A percentile compares a stretch with the other conserved stretches of the same genome.
Evolutionary conservation across 2,888 invertebrate genomes (phyloP).

Genomic region (Sarcophaga variegata): DNA sequence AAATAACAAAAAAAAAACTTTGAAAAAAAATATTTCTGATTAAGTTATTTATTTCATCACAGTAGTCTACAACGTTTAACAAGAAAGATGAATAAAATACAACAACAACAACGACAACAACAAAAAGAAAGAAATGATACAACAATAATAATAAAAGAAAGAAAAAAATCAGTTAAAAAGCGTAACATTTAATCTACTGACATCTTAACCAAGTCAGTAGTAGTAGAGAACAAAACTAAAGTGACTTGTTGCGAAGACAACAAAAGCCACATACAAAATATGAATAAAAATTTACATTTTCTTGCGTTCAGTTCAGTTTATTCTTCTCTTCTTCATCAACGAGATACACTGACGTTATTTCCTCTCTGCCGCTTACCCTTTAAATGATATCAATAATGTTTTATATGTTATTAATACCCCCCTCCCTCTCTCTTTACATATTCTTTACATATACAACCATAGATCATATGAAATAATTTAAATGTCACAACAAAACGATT

Average conservation of each 20-base stretch:
- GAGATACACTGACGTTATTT: neutral
- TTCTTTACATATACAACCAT: neutral
- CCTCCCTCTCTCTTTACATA: neutral
- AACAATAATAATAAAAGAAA: neutral
- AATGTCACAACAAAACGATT: slow-evolving; percentile 66
- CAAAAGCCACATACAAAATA: slow-evolving; percentile 14
- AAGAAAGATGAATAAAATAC: slow-evolving; percentile 14
- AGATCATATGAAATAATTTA: slow-evolving; percentile 40
- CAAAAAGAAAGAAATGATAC: neutral
- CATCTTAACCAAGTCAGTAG: slow-evolving; percentile 46
- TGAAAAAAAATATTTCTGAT: slow-evolving; percentile 22
- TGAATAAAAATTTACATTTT: slow-evolving; percentile 57
- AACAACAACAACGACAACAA: neutral
- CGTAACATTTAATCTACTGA: slow-evolving; percentile 50
- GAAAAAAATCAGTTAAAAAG: slow-evolving; percentile 18
- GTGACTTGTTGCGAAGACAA: slow-evolving; percentile 10
- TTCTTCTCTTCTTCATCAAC: neutral
- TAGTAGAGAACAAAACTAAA: slow-evolving; percentile 7
- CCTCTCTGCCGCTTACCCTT: neutral
- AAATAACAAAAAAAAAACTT: neutral
- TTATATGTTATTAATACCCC: neutral
- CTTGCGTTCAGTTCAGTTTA: neutral
- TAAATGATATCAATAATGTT: neutral
- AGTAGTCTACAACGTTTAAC: slow-evolving; percentile 31
- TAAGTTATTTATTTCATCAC: slow-evolving; percentile 51